Base-by-base conservation (phyloP, 2,797 vertebrate genomes). In the Rallus crepitans region DNA sequence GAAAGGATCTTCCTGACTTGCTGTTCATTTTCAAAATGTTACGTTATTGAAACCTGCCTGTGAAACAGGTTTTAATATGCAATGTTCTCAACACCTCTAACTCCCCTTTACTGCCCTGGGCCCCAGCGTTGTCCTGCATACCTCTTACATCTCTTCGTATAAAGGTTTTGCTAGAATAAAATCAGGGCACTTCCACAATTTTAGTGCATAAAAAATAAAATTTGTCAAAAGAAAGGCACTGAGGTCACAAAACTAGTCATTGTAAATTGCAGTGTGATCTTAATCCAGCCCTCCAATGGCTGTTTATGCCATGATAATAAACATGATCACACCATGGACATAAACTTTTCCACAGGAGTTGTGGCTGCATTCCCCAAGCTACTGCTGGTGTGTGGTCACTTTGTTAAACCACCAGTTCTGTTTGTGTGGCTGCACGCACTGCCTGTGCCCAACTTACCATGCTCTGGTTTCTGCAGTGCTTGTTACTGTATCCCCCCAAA, bases 361-460 rank as follows among this genome's bases (percentile, higher is more conserved):
- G 31, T 45, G 50, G 17, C 13, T 0, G 1, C 24, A 4, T 28
- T 59, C 21, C 15, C 39, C 14, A 60, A 69, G 24, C 17, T 28
- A 10, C 6, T 39, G n/a, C 52, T 31, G 21, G n/a, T 35, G 40
- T 14, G n/a, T 3, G 17, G 37, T 59, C 55, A 72, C 5, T 53
- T 37, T 39, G 24, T 14, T 35, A 11, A 40, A 53, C 15, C 37
- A 37, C 16, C 9, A 2, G 33, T 27, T 42, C 23, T 52, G 33
- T 11, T 4, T 1, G 0, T 11, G 30, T 47, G 65, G 40, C 20
- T 39, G 31, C 37, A 10, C 0, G 31, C 47, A 20, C 27, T 30
- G 31, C 27, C 31, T 45, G n/a, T 2, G 2, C 24, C 35, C 13
- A 15, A 3, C 28, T 15, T 30, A 48, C 30, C 17, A 17, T 15